Evolutionary conservation across 1,140 invertebrate species (phyloP).

Genomic region (Armadillidium nasatum): DNA sequence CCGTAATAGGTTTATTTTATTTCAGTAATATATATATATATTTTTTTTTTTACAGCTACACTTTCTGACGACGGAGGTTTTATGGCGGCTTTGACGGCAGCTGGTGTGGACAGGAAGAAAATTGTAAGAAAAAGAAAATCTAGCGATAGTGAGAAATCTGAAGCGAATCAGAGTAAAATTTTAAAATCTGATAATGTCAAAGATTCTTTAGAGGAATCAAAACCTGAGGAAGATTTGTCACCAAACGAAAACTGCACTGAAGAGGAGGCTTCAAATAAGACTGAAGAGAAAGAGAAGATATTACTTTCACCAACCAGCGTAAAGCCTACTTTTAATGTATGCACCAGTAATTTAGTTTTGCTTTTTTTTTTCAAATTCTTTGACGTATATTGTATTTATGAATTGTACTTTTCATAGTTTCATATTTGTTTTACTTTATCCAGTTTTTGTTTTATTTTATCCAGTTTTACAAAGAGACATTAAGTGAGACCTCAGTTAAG

Average conservation of each 20-base stretch:
- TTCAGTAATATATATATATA: too few relatives aligned
- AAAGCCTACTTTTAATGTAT: background rate
- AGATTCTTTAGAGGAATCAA: background rate
- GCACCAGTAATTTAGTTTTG: background rate
- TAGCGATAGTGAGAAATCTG: background rate
- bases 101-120: background rate
- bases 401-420: too few relatives aligned
- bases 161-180: background rate
- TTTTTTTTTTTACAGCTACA: constrained; percentile 7
- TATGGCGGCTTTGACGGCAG: constrained; percentile 22
- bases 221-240: background rate
- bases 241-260: background rate
- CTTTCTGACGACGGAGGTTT: constrained; percentile 29
- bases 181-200: background rate
- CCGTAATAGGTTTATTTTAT: too few relatives aligned
- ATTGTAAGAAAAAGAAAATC: background rate
- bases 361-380: background rate
- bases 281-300: background rate
- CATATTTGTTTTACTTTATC: background rate
- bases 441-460: background rate
- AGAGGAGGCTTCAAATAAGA: background rate
- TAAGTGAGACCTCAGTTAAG: background rate
- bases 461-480: background rate
- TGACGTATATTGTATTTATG: background rate
- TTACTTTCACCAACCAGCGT: background rate